Conservation (phyloP, 23 tunicate species). For the Trididemnum miniatum region DNA sequence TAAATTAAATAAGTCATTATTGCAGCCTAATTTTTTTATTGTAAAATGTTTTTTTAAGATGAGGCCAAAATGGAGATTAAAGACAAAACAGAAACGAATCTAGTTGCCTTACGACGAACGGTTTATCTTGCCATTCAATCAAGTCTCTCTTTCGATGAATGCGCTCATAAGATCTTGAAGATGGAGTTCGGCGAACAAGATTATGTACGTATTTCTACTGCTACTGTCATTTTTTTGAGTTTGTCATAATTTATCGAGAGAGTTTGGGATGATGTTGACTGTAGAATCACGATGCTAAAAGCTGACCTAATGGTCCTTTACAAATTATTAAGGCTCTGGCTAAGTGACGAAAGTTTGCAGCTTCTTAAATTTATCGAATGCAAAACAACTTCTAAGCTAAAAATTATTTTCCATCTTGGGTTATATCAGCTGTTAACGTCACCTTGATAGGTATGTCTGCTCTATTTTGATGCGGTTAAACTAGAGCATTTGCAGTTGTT, state of each 20-base stretch:
- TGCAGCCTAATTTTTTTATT: not conserved
- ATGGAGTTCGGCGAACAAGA: constrained; percentile 95
- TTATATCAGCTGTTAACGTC: too few species aligned
- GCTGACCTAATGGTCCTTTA: not conserved
- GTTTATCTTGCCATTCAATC: constrained; percentile 96
- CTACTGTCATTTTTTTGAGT: not conserved
- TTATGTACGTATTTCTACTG: constrained; percentile 48
- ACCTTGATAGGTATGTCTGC: too few species aligned
- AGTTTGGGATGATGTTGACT: not conserved
- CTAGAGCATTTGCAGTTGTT: too few species aligned
- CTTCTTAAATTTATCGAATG: too few species aligned
- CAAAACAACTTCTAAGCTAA: too few species aligned
- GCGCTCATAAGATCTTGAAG: constrained; percentile 91
- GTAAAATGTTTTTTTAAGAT: constrained; percentile 33
- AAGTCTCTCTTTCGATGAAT: constrained; percentile 91
- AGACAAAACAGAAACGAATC: constrained; percentile 85
- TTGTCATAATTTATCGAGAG: too few species aligned
- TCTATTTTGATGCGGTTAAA: too few species aligned
- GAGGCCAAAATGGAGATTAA: constrained; percentile 55
- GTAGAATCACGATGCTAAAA: too few species aligned
- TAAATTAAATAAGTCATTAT: not conserved
- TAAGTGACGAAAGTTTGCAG: too few species aligned
- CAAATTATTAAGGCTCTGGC: too few species aligned
- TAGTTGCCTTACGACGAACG: constrained; percentile 77
- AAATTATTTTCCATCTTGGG: too few species aligned